Base-by-base conservation (phyloP, 1,140 invertebrate species). In the Leptonema lineaticorne region DNA sequence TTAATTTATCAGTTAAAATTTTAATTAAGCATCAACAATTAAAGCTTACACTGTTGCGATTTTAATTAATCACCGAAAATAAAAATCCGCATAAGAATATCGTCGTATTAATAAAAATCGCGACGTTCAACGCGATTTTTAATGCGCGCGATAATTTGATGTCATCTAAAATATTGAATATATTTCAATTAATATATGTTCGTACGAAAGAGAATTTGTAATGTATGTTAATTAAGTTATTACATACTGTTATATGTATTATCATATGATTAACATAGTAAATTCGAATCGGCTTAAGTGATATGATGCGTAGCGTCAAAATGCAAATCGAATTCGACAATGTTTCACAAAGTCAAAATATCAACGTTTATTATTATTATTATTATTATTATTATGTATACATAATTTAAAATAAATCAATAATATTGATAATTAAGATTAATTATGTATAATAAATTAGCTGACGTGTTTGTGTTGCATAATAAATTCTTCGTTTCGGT, bases 191-290 rank as follows among this genome's bases (percentile, higher is more conserved):
- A 9, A 41, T 16, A 9, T 41, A 11, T 33, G n/a, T 24, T 33
- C 20, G 20, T 29, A 29, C 57, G 4, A 64, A 50, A 26, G 24
- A 14, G 27, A 64, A 41, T 62, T 16, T 28, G 62, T 64, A 64
- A 64, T 64, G 50, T 50, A 64, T 64, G 62, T 29, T 50, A 64
- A 64, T 64, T 64, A 26, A 24, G 22, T 50, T 50, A 45, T 64
- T 50, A 50, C 46, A 64, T 29, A 11, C 11, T 33, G 62, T 63
- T 57, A 50, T 62, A 66, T 53, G 37, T 66, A 69, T 69, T 69
- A 69, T 66, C 63, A 60, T 66, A 56, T 30, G 27, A 62, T 69
- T 69, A 56, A 59, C 68, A 69, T 69, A 66, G 68, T 20, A 69
- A 69, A 69, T 69, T 69, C 63, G 63, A 41, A 69, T 69, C 68